Evolutionary conservation across 2,797 vertebrate genomes (phyloP), one percentile per base, ranked within the genome.

Genomic region (Crenuchus spilurus): DNA sequence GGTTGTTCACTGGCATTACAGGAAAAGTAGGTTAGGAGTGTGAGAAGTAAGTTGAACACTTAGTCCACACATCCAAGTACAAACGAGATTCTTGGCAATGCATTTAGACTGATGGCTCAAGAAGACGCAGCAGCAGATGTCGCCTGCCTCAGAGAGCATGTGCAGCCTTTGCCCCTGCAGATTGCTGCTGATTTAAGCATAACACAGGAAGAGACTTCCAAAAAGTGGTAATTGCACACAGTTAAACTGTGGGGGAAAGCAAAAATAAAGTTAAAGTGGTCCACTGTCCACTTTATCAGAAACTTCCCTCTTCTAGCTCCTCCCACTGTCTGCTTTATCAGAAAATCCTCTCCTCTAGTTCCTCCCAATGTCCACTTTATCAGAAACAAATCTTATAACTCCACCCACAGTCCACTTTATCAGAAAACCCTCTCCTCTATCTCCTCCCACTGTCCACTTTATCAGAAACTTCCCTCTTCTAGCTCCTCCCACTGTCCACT

Each of bases 121-220:
- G 54, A 33, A 60, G 54, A 30, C 16, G 6, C 16, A 46, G 24
- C 13, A 33, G 35, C 41, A 74, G 60, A 73, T 73, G 70, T 73
- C 61, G 14, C 22, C n/a, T 7, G 48, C 35, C 39, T 72, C 35
- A 73, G 26, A 44, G 51, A 52, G 9, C 22, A 55, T 5, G 48
- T 16, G 24, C 44, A 42, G 37, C 26, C 49, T 64, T 33, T 73
- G 18, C 26, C 70, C 35, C 18, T 7, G 37, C 18, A 22, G 37
- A 44, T 33, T 54, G 48, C 46, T 33, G 6, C 18, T 41, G 37
- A 24, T 28, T 31, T 54, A 22, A 35, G 26, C n/a, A 6, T 31
- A 44, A 55, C 37, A 31, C 28, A 24, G 49, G 5, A 13, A 24
- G 22, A 65, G 13, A 55, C 22, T 5, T 33, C 46, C 26, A 64